Base-by-base conservation (phyloP, 2,888 invertebrate species). In the Amblyjoppa fuscipennis region DNA sequence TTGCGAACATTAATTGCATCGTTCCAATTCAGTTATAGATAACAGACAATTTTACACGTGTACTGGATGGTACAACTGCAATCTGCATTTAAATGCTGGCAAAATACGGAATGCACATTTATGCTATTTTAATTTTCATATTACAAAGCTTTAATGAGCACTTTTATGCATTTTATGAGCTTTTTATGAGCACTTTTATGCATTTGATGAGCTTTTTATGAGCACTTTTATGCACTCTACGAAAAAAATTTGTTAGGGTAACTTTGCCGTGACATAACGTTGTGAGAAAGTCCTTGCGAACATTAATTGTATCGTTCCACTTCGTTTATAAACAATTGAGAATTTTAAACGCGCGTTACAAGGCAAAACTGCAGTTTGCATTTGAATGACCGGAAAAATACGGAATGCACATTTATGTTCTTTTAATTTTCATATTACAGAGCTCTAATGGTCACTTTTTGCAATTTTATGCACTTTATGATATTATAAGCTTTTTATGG, bases 241-340 rank as follows among this genome's bases (percentile, higher is more conserved):
- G 0, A 34, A 34, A 34, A 31, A 34, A 34, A 34, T 20, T 20
- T 20, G 34, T 6, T 6, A 0, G 0, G 6, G 6, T 34, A 34
- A 34, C 6, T 34, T 34, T 34, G 34, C 5, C 6, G 6, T 34
- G 34, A 34, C 34, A 6, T 34, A 34, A 34, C 34, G 6, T 34
- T 34, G 34, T 6, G 6, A 34, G 5, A 34, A 34, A 5, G 34
- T 34, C 34, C 5, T 34, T 34, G 6, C 34, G 6, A 34, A 6
- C 34, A 34, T 34, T 34, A 34, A 6, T 34, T 34, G 34, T 1
- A 34, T 34, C 34, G 34, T 68, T 68, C 28, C 66, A 20, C 59
- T 74, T 20, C 53, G 28, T 74, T 68, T 66, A 74, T 20, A 66
- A 13, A 68, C 56, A 73, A 80, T 80, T 51, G 53, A 20, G 11